These are phyloP conservation scores for Prorops nasuta DNA, from an alignment of 1,140 invertebrate species.

Conservation along the genomic window DNA sequence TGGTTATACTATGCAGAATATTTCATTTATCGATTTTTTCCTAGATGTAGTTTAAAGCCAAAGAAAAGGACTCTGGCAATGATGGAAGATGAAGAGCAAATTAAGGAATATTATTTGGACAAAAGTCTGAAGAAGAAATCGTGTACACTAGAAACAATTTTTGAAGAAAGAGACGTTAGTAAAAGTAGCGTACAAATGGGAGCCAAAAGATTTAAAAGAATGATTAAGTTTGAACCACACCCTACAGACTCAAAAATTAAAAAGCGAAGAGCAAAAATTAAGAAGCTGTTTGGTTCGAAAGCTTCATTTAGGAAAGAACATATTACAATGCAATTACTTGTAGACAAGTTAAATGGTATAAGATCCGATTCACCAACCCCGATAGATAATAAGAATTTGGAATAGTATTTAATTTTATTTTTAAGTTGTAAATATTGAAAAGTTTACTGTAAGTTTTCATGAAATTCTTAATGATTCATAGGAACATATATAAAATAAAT, in stretches of 20 bases:
- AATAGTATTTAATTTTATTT: too few relatives aligned
- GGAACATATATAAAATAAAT: constrained; percentile 4
- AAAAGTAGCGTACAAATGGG: constrained; percentile 37
- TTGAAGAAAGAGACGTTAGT: constrained; percentile 40
- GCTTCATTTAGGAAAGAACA: constrained; percentile 20
- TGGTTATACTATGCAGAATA: too few relatives aligned
- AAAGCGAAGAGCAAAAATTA: constrained; percentile 43
- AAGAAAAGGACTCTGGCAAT: constrained; percentile 36
- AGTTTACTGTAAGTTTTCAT: too few relatives aligned
- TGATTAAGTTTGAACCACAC: constrained; percentile 39
- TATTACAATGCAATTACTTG: constrained; percentile 38
- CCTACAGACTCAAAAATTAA: constrained; percentile 38
- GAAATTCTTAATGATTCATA: too few relatives aligned
- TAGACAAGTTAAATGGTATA: constrained; percentile 42
- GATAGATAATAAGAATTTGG: background rate
- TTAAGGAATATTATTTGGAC: constrained; percentile 46
- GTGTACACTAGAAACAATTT: constrained; percentile 50
- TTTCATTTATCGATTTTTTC: too few relatives aligned
- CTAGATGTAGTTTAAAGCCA: constrained; percentile 42
- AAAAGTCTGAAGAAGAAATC: constrained; percentile 38
- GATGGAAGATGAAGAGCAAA: constrained; percentile 35
- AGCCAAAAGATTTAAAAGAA: constrained; percentile 40
- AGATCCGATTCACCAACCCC: constrained; percentile 18
- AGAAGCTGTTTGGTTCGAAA: constrained; percentile 41
- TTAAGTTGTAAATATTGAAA: too few relatives aligned